Conservation (phyloP, 2,888 invertebrate genomes). For the Ptilodon capucinus region DNA sequence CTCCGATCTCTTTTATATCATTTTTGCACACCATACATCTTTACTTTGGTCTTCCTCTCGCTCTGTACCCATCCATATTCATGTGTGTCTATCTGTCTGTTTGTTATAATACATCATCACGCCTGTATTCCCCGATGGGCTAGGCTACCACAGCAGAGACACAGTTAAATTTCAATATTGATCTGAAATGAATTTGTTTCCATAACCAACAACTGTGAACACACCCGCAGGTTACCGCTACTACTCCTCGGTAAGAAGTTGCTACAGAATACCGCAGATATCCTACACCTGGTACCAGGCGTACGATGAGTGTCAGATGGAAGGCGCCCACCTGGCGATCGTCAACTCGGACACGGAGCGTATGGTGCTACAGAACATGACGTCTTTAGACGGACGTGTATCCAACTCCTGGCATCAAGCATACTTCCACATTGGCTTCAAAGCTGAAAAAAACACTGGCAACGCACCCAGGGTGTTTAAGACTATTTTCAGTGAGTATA, state of each 20-base stretch:
- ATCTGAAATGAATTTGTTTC: too few species aligned
- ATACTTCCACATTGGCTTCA: constrained; percentile 50
- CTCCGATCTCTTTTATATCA: too few species aligned
- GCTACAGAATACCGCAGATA: constrained; percentile 47
- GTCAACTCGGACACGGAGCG: constrained; percentile 49
- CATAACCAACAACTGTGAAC: too few species aligned
- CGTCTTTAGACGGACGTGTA: constrained; percentile 10
- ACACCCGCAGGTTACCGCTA: constrained; percentile 46
- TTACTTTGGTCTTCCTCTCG: too few species aligned
- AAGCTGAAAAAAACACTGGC: constrained; percentile 34
- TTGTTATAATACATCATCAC: too few species aligned
- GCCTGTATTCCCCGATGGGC: too few species aligned
- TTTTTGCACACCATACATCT: too few species aligned
- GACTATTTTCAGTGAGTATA: constrained; percentile 56
- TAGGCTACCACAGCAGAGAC: too few species aligned
- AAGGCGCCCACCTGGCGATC: constrained; percentile 49
- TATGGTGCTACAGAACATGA: constrained; percentile 31
- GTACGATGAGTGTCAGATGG: constrained; percentile 44
- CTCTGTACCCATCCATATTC: too few species aligned
- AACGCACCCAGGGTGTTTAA: constrained; percentile 42
- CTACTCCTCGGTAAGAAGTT: constrained; percentile 40
- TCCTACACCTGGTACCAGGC: constrained; percentile 53
- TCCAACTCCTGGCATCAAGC: constrained; percentile 16
- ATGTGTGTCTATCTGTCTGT: too few species aligned
- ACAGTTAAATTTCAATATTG: too few species aligned